Percentiles rank a stretch among this genome's conserved stretches.
These are phyloP conservation scores for Dinomys branickii DNA, from an alignment of 2,113 vertebrate genomes.

Conservation along the genomic window DNA sequence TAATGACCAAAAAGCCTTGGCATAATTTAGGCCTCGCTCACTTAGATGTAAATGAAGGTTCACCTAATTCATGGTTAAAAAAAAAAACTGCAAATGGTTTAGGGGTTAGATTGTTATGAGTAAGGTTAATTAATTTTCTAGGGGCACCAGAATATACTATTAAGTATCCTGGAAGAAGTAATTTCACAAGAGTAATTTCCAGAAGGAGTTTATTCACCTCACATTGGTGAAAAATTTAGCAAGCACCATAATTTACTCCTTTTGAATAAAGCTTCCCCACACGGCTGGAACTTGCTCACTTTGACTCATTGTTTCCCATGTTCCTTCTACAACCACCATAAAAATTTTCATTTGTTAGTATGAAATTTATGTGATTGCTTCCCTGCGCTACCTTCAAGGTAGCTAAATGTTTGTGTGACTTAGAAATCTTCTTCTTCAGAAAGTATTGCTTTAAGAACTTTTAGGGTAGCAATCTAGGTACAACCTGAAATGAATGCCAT, in stretches of 20 bases:
- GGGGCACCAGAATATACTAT: conserved; percentile 65
- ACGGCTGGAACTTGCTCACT: not conserved
- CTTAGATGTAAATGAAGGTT: conserved; percentile 66
- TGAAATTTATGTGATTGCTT: conserved; percentile 32
- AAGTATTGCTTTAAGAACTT: conserved; percentile 3
- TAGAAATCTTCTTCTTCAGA: not conserved
- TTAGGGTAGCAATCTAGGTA: not conserved
- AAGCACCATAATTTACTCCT: conserved; percentile 50
- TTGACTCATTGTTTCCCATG: not conserved
- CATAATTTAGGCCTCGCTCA: conserved; percentile 42
- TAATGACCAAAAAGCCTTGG: not conserved
- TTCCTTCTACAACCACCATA: not conserved
- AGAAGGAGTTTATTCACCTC: conserved; percentile 78
- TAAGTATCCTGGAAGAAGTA: conserved; percentile 75
- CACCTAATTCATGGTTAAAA: conserved; percentile 42
- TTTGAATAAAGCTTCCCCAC: not conserved
- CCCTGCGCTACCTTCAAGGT: not conserved
- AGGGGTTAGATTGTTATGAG: conserved; percentile 57
- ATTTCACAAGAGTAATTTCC: conserved; percentile 74
- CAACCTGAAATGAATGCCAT: not conserved
- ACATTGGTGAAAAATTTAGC: conserved; percentile 50
- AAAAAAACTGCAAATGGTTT: conserved; percentile 44
- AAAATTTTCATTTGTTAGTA: conserved; percentile 31
- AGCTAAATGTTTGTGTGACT: conserved; percentile 48
- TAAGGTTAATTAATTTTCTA: conserved; percentile 80